Evolutionary conservation across 2,888 invertebrate genomes (phyloP).

Genomic region (Drosophila nigritarsus): DNA sequence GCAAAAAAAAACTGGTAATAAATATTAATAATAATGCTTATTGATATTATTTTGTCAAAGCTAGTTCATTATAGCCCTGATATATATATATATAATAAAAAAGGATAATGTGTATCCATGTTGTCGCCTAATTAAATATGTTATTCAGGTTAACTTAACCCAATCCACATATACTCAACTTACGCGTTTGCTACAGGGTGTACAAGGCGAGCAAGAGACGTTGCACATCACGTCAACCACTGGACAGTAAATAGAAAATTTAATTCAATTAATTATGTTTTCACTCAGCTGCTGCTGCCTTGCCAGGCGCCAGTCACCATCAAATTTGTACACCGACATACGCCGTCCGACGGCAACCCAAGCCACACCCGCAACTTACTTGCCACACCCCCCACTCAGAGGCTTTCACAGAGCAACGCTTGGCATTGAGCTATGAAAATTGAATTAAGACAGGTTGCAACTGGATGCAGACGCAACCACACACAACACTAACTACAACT

Average conservation of each 20-base stretch:
- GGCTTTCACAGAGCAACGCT: background rate
- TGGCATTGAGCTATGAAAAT: conserved; percentile 59
- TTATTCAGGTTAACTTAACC: background rate
- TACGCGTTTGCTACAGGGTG: conserved; percentile 3
- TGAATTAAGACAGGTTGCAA: conserved; percentile 68
- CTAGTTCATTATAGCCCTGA: no score
- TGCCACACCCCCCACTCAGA: background rate
- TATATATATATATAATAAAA: background rate
- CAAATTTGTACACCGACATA: background rate
- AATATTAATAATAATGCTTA: background rate
- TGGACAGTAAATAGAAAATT: conserved; percentile 72
- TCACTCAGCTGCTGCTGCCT: conserved; percentile 64
- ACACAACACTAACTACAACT: background rate
- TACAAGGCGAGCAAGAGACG: conserved; percentile 10
- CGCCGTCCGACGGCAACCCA: background rate
- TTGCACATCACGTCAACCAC: conserved; percentile 32
- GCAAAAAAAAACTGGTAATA: background rate
- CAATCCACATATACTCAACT: background rate
- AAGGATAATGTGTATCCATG: background rate
- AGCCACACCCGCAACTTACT: background rate
- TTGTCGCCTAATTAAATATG: background rate
- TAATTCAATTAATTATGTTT: conserved; percentile 79
- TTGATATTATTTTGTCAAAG: background rate
- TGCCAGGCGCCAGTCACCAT: conserved; percentile 1
- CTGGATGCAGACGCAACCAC: background rate